These are phyloP conservation scores for Pemphredon lugubris DNA, from an alignment of 2,888 invertebrate species.

Conservation along the genomic window DNA sequence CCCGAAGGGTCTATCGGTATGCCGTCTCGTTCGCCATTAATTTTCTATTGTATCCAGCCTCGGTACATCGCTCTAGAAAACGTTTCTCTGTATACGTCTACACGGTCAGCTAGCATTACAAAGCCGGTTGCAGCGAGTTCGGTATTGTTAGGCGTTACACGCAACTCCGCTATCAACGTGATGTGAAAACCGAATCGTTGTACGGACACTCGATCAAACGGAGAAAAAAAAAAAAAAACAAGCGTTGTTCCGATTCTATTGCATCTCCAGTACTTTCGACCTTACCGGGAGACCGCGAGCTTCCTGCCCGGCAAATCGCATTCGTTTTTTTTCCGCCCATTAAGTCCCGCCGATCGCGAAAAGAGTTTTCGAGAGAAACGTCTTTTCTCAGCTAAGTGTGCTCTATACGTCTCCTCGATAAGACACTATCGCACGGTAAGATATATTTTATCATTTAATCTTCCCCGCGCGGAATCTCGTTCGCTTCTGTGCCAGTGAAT, in stretches of 20 bases:
- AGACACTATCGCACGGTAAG: no score
- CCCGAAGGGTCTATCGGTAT: conserved; percentile 33
- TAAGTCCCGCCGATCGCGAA: conserved; percentile 3
- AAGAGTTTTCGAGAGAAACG: neutral
- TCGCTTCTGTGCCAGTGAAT: neutral
- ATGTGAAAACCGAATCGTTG: conserved; percentile 54
- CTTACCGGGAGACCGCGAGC: conserved; percentile 14
- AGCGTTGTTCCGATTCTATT: conserved; percentile 41
- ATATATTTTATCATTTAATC: no score
- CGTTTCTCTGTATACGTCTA: conserved; percentile 49
- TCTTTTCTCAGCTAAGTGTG: neutral
- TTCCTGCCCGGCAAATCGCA: conserved; percentile 34
- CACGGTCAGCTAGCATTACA: conserved; percentile 28
- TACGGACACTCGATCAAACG: conserved; percentile 47
- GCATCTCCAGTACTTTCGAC: conserved; percentile 26
- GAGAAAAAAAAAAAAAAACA: conserved; percentile 42
- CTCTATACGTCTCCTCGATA: no score
- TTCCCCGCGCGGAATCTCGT: neutral
- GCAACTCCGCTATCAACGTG: conserved; percentile 58
- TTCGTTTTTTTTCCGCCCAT: conserved; percentile 30
- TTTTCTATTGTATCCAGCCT: conserved; percentile 60
- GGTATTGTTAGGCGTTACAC: conserved; percentile 59
- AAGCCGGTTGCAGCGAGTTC: conserved; percentile 20
- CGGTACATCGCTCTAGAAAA: conserved; percentile 32
- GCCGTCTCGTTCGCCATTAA: conserved; percentile 53